Percentiles rank a stretch among this genome's conserved stretches.
Evolutionary conservation across 2,797 vertebrate species (phyloP).

Genomic region (Xenops minutus): DNA sequence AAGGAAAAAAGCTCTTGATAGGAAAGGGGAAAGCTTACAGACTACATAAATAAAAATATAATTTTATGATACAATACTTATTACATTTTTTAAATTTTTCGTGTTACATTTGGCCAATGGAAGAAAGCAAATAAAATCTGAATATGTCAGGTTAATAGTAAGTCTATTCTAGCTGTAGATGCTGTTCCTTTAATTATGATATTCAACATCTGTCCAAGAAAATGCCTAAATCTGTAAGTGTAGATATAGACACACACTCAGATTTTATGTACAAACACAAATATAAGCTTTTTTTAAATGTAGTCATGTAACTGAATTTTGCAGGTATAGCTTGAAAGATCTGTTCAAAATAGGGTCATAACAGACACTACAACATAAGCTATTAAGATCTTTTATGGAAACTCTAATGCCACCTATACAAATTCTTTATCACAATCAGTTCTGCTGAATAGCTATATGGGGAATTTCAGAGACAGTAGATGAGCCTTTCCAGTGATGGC

Average conservation of each 20-base stretch:
- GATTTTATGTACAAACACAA: neutral
- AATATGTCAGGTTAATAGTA: neutral
- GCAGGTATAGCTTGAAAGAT: neutral
- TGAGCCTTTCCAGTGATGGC: neutral
- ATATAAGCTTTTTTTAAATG: neutral
- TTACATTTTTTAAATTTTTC: neutral
- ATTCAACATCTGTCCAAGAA: neutral
- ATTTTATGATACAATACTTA: neutral
- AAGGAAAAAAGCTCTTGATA: neutral
- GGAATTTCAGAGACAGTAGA: slow-evolving; percentile 3
- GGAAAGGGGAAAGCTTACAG: neutral
- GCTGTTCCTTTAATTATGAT: neutral
- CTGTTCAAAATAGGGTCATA: neutral
- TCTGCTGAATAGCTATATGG: neutral
- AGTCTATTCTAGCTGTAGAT: neutral
- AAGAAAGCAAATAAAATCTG: neutral
- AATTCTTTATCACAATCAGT: slow-evolving; percentile 1
- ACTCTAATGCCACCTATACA: slow-evolving; percentile 1
- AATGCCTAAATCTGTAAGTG: neutral
- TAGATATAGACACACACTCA: neutral
- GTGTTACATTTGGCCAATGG: neutral
- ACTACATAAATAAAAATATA: neutral
- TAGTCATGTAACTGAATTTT: neutral
- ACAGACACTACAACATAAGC: neutral
- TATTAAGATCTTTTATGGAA: slow-evolving; percentile 10